Conservation (phyloP, 2,113 vertebrate species). For the Neotragus moschatus region DNA sequence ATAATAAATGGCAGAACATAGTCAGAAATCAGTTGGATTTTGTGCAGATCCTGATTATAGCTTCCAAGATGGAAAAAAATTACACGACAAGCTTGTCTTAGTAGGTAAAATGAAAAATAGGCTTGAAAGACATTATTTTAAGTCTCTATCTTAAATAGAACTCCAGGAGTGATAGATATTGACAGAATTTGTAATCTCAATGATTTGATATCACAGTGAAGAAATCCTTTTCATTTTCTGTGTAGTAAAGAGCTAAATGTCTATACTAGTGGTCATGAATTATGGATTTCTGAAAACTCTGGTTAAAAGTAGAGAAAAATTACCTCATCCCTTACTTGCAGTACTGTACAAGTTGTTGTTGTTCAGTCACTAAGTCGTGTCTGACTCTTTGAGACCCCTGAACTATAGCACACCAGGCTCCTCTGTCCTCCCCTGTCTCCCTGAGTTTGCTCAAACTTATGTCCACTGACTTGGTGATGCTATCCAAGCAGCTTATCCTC, state of each 20-base stretch:
- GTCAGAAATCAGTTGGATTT: neutral
- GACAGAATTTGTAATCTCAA: conserved; percentile 25
- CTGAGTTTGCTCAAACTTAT: neutral
- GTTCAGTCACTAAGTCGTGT: neutral
- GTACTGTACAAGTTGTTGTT: neutral
- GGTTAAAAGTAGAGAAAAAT: conserved; percentile 14
- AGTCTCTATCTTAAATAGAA: neutral
- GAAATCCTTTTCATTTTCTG: conserved; percentile 37
- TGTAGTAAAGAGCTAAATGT: neutral
- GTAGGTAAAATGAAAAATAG: conserved; percentile 43
- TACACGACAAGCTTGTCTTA: neutral
- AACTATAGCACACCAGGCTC: neutral
- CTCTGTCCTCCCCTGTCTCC: neutral
- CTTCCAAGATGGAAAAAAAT: neutral
- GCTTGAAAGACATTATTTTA: conserved; percentile 23
- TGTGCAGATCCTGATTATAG: conserved; percentile 34
- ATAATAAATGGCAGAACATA: neutral
- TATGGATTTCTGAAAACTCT: conserved; percentile 1
- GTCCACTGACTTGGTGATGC: neutral
- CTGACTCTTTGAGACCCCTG: neutral
- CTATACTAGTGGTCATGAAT: neutral
- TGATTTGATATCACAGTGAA: neutral
- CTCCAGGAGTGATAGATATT: neutral
- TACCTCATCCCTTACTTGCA: neutral
- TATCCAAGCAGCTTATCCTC: neutral